Evolutionary conservation across 2,888 invertebrate species (phyloP), one percentile per base, ranked within the genome.

Genomic region (Pandemis cinnamomeana): DNA sequence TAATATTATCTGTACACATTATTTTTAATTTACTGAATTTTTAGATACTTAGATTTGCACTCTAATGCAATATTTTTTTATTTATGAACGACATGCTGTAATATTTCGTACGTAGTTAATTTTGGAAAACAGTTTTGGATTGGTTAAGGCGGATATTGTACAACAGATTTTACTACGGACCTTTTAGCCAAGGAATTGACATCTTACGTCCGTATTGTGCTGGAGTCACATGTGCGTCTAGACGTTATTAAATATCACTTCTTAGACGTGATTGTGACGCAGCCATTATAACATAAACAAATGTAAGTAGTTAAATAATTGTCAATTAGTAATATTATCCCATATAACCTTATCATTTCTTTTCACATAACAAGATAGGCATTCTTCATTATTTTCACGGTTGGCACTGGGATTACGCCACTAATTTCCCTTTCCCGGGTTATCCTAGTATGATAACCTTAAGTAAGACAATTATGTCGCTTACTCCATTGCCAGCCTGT

Each of bases 1-100:
- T 90, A 78, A 82, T 92, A 83, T 86, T 89, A 83, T 90, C 83
- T 81, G 76, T 91, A 83, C 80, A 80, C 83, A 78, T 88, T 83
- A 80, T 89, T 86, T 89, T 86, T 84, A 88, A 87, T 85, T 84
- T 87, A 82, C 80, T 83, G 82, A 83, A 81, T 82, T 82, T 42
- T 83, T 84, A 83, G 78, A 73, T 63, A 73, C 79, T 63, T 71
- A 72, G 73, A 67, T 74, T 76, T 72, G 71, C 75, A 77, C 72
- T 67, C 60, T 75, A 75, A 77, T 75, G 75, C 72, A 71, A 79
- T 81, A 71, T 75, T 63, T 75, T 74, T 78, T 76, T 76, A 70
- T 72, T 75, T 67, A 68, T 67, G 61, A 71, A 73, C 70, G 73
- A 77, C 69, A 70, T 62, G 51, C 62, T 71, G 71, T 71, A 67